phyloP scores from a whole-genome alignment of 2,888 invertebrate species.

The Perithous albicinctus region DNA sequence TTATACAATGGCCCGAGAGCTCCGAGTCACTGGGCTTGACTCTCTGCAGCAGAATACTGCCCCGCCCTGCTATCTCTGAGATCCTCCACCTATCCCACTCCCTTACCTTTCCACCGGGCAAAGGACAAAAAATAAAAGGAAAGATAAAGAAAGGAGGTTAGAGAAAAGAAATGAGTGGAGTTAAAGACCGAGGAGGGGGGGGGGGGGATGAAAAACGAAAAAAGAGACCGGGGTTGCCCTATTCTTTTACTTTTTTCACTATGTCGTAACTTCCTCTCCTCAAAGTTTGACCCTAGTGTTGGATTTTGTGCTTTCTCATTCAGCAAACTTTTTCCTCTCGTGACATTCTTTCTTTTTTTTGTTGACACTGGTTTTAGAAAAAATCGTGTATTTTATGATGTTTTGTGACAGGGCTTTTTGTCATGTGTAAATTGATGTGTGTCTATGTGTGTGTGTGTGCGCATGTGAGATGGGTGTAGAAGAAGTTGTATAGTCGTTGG shows the following conservation, averaged over 20 bases:
- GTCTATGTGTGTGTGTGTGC: neutral
- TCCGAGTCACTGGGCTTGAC: slow-evolving; percentile 35
- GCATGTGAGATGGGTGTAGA: too few species aligned
- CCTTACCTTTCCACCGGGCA: neutral
- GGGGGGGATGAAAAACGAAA: slow-evolving; percentile 16
- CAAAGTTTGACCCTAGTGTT: slow-evolving; percentile 5
- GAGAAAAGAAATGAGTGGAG: slow-evolving; percentile 43
- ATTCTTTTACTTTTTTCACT: slow-evolving; percentile 9
- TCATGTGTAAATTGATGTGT: too few species aligned
- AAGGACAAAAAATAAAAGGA: slow-evolving; percentile 9
- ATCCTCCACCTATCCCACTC: slow-evolving; percentile 14
- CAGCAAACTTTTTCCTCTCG: neutral
- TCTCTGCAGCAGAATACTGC: slow-evolving; percentile 22
- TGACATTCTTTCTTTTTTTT: neutral
- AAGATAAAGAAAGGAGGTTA: slow-evolving; percentile 17
- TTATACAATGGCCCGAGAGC: slow-evolving; percentile 44
- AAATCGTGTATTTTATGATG: slow-evolving; percentile 3
- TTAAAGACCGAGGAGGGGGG: too few species aligned
- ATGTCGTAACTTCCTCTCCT: slow-evolving; percentile 16
- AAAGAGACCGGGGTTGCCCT: neutral
- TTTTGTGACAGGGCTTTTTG: neutral
- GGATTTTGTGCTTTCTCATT: neutral
- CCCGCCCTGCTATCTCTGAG: slow-evolving; percentile 36
- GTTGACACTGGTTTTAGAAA: slow-evolving; percentile 6
- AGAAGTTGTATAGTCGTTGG: too few species aligned